Base-by-base conservation (phyloP, 1,140 invertebrate genomes). In the Tribolium madens region DNA sequence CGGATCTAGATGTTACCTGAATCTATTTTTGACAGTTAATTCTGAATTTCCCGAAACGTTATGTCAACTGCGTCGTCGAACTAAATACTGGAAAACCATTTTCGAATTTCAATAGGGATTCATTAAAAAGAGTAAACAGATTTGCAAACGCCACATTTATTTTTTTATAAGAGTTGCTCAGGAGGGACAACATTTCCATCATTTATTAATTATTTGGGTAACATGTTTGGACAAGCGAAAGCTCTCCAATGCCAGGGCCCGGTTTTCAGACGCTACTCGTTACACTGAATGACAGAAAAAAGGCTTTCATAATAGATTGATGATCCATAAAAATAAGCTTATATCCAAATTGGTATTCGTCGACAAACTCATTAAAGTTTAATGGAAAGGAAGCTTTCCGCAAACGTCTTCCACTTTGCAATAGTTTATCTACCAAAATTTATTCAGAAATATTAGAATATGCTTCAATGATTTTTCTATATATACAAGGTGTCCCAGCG, bases 121-220 rank as follows among this genome's bases (percentile, higher is more conserved):
- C 52, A 26, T 57, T 57, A 57, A 57, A 57, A 57, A 31, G 7
- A 26, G 52, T 57, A 57, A 57, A 57, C 52, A 57, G 15, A 57
- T 57, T 57, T 57, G 17, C 18, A 3, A 3, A 21, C 52, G 52
- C 4, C 52, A 18, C 14, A 15, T 15, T 21, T 7, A 18, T 17
- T 57, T 17, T 57, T 57, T 57, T 14, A 57, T 21, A 18, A 9
- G 17, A 21, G 17, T 21, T 5, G 15, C 5, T 18, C 52, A 26
- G n/a, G 3, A 17, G 52, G 52, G 9, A 18, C 15, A 17, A n/a
- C 17, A 18, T 57, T 57, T 57, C 18, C 52, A 57, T 57, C 52
- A 57, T 57, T 57, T 57, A 26, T 18, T 57, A 57, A 57, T 57
- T 57, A 57, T 57, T 57, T 57, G 52, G 17, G 14, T 26, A 57